Percentiles rank a stretch among this genome's conserved stretches.
Conservation (phyloP, 2,113 vertebrate species). For the Poecilia latipinna region DNA sequence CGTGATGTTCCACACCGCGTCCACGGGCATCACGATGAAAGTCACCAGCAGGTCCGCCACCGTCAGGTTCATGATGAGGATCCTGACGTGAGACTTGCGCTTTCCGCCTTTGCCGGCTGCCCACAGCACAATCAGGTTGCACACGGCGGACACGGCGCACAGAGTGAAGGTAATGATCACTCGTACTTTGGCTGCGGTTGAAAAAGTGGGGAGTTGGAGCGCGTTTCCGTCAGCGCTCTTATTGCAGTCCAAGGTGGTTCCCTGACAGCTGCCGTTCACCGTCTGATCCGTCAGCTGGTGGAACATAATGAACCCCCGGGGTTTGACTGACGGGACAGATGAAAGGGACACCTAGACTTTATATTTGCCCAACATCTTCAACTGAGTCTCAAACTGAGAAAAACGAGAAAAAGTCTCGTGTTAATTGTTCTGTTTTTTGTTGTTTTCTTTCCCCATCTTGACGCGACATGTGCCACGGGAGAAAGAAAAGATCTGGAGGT, state of each 20-base stretch:
- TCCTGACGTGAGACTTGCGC: conserved; percentile 82
- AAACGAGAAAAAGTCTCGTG: neutral
- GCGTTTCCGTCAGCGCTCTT: conserved; percentile 50
- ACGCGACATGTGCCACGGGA: neutral
- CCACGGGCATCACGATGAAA: conserved; percentile 88
- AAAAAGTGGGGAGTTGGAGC: conserved; percentile 85
- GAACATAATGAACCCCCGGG: conserved; percentile 51
- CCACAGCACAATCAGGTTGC: conserved; percentile 84
- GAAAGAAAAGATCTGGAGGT: neutral
- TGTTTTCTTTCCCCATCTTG: neutral
- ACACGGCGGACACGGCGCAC: conserved; percentile 77
- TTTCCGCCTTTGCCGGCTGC: conserved; percentile 74
- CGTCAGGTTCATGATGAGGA: conserved; percentile 86
- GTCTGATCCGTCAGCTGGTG: conserved; percentile 60
- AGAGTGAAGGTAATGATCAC: conserved; percentile 85
- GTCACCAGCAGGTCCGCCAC: conserved; percentile 86
- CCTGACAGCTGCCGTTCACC: conserved; percentile 68
- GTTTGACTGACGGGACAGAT: conserved; percentile 2
- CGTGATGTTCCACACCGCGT: conserved; percentile 88
- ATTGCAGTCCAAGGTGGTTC: conserved; percentile 41
- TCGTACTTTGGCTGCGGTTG: conserved; percentile 83
- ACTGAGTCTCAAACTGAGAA: conserved; percentile 15
- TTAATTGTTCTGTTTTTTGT: neutral
- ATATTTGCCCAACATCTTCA: conserved; percentile 1
- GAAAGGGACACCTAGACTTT: neutral